These are phyloP conservation scores for Pituophis catenifer DNA, from an alignment of 2,113 vertebrate genomes.

Conservation along the genomic window DNA sequence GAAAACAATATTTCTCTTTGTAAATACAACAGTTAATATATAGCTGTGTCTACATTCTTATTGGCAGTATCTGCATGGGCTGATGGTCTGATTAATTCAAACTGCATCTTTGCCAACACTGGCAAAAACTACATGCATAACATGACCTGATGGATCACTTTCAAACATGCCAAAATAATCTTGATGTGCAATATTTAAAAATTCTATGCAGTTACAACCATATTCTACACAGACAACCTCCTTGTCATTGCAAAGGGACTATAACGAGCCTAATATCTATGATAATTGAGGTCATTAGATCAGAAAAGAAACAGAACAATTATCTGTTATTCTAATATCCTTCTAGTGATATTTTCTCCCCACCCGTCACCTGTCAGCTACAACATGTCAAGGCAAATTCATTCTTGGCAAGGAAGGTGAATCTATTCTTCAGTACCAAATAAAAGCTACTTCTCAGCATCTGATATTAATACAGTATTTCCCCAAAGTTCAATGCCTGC, in stretches of 20 bases:
- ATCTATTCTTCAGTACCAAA: not conserved
- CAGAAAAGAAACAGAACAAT: not conserved
- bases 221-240: no score
- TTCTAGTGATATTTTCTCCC: not conserved
- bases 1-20: not conserved
- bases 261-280: not conserved
- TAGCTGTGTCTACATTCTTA: not conserved
- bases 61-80: not conserved
- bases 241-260: not conserved
- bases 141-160: not conserved
- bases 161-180: not conserved
- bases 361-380: not conserved
- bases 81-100: not conserved
- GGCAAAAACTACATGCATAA: not conserved
- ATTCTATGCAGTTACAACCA: not conserved
- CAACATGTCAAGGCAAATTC: not conserved
- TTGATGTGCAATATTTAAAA: not conserved
- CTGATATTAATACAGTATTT: not conserved
- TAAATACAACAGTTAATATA: not conserved
- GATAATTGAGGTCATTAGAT: no score
- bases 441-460: not conserved
- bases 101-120: not conserved
- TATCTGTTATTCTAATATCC: not conserved
- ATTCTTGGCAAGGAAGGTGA: not conserved
- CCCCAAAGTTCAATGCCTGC: not conserved